Evolutionary conservation across 2,797 vertebrate species (phyloP), one percentile per base, ranked within the genome.

Genomic region (Allobates femoralis): DNA sequence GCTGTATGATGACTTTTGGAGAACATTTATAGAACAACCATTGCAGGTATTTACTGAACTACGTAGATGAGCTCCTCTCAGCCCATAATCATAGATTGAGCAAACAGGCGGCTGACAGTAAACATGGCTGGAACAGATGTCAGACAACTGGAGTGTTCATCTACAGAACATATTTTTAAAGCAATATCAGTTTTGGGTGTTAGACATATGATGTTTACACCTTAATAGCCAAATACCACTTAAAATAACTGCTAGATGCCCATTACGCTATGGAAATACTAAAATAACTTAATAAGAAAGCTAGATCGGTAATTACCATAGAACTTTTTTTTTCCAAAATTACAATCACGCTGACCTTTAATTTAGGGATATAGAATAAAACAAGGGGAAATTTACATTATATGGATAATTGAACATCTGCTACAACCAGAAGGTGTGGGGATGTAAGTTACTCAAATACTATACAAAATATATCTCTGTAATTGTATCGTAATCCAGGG

Each of bases 391-490:
- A 86, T 64, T 81, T 81, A 80, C 69, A 86, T 81, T 81, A 66
- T 76, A 86, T 86, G 85, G 55, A 86, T 86, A 86, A 86, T 81
- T 86, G 85, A 86, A 81, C 85, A 86, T 86, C 78, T 81, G 79
- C 60, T 81, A 23, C 30, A 81, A 81, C 37, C 79, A 81, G 80
- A 86, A 86, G 78, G 85, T 86, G 69, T 76, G 67, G 69, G 69
- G 69, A 86, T 75, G 79, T 75, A 86, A 73, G 71, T 81, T 76
- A 81, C 85, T 86, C 85, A 81, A 86, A 80, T 67, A 76, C 85
- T 86, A 81, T 21, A 66, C 85, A 76, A 81, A 80, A 80, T 81
- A 75, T 81, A 84, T 84, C 83, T 81, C 85, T 81, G 79, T 86
- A 86, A 86, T 75, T 81, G 85, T 86, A 86, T 75, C 56, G 78